phyloP scores from a whole-genome alignment of 2,113 vertebrate species.

The Pelvicachromis taeniatus region DNA sequence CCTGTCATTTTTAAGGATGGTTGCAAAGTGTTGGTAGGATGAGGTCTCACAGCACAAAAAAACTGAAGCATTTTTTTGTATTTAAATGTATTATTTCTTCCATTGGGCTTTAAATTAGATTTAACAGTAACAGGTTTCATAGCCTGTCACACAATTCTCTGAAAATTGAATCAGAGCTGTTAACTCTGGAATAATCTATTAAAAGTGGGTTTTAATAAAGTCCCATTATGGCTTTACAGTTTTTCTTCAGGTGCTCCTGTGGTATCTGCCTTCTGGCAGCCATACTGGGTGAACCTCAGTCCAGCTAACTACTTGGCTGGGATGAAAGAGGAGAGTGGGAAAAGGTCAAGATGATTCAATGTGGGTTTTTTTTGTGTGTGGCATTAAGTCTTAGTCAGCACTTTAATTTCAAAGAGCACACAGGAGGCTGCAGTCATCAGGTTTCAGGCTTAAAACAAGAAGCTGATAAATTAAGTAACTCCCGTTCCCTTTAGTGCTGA shows the following conservation, averaged over 20 bases:
- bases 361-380: background rate
- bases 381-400: background rate
- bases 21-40: background rate
- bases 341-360: constrained; percentile 17
- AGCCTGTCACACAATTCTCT: background rate
- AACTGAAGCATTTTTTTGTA: background rate
- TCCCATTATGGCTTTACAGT: background rate
- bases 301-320: background rate
- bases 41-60: background rate
- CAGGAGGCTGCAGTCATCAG: background rate
- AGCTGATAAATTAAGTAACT: background rate
- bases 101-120: background rate
- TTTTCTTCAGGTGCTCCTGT: background rate
- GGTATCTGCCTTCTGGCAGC: background rate
- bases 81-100: background rate
- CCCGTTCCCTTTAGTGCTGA: background rate
- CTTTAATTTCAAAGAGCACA: background rate
- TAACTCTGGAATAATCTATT: background rate
- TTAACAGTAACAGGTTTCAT: background rate
- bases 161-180: background rate
- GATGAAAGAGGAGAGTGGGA: background rate
- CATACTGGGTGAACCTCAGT: background rate
- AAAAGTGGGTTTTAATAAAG: background rate
- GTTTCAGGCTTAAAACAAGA: background rate
- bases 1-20: background rate